Conservation (phyloP, 2,113 vertebrate species). For the Siniperca chuatsi region DNA sequence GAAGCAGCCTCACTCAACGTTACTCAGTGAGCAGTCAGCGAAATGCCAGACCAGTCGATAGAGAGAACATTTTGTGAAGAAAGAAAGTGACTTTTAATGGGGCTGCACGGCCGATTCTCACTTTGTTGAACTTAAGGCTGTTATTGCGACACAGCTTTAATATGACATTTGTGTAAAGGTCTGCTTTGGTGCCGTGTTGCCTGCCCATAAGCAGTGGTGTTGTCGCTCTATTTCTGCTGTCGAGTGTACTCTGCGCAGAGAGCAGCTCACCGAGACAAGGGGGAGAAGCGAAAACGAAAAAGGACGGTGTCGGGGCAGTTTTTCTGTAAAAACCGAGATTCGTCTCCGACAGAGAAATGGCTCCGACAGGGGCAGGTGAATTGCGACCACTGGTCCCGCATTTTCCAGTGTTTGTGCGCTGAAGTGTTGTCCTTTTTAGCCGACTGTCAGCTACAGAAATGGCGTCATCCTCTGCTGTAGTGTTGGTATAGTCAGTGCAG, state of each 20-base stretch:
- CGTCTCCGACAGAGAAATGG: constrained; percentile 16
- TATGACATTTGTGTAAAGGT: constrained; percentile 30
- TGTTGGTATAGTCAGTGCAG: constrained; percentile 69
- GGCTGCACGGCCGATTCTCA: constrained; percentile 11
- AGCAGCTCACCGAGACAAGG: constrained; percentile 56
- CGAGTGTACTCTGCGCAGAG: constrained; percentile 66
- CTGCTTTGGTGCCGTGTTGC: constrained; percentile 16
- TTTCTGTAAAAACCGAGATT: constrained; percentile 14
- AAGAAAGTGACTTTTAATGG: constrained; percentile 65
- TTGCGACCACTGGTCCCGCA: background rate
- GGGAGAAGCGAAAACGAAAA: constrained; percentile 49
- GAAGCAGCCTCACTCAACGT: constrained; percentile 47
- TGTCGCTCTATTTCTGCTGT: constrained; percentile 54
- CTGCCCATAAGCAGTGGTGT: constrained; percentile 37
- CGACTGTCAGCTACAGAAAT: constrained; percentile 83
- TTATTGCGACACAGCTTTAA: constrained; percentile 3
- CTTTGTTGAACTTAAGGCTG: constrained; percentile 51
- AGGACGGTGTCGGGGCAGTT: constrained; percentile 19
- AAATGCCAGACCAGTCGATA: constrained; percentile 57
- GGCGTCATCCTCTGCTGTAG: constrained; percentile 85
- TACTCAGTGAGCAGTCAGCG: constrained; percentile 64
- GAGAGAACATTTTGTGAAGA: constrained; percentile 40
- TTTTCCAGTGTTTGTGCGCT: constrained; percentile 32
- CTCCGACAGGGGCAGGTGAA: constrained; percentile 43
- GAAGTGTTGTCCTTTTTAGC: constrained; percentile 51